These are phyloP conservation scores for Aleadryas rufinucha DNA, from an alignment of 2,113 vertebrate species.

Conservation along the genomic window DNA sequence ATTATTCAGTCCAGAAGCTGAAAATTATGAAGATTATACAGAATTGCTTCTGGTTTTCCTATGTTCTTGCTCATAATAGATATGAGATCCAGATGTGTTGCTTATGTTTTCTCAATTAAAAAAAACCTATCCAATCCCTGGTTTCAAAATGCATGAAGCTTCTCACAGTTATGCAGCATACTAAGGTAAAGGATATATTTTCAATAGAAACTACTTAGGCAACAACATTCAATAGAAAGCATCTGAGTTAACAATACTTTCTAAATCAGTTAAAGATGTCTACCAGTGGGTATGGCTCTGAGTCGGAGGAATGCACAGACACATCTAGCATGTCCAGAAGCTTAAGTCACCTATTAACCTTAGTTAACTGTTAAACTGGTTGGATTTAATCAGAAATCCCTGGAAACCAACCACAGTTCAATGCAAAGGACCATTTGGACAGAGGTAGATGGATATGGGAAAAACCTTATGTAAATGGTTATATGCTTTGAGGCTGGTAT, in stretches of 20 bases:
- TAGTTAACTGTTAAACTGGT: background rate
- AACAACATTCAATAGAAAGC: background rate
- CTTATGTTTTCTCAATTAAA: background rate
- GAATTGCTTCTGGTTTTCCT: background rate
- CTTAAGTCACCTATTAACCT: background rate
- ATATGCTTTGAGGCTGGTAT: background rate
- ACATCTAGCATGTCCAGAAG: background rate
- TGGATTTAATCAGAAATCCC: background rate
- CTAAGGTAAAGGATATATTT: background rate
- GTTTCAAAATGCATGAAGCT: background rate
- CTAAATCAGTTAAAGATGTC: background rate
- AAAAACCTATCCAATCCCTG: fast-evolving
- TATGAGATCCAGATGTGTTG: background rate
- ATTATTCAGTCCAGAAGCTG: background rate
- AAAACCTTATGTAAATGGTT: background rate
- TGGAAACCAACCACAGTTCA: background rate
- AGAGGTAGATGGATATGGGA: background rate
- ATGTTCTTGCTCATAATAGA: background rate
- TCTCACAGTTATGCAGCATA: background rate
- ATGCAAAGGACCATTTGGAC: background rate
- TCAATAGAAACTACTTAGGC: background rate
- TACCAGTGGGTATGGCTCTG: background rate
- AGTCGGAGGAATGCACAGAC: background rate
- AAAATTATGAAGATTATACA: background rate
- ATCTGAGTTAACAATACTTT: background rate